Evolutionary conservation across 2,113 vertebrate genomes (phyloP).

Genomic region (Gambusia holbrooki): DNA sequence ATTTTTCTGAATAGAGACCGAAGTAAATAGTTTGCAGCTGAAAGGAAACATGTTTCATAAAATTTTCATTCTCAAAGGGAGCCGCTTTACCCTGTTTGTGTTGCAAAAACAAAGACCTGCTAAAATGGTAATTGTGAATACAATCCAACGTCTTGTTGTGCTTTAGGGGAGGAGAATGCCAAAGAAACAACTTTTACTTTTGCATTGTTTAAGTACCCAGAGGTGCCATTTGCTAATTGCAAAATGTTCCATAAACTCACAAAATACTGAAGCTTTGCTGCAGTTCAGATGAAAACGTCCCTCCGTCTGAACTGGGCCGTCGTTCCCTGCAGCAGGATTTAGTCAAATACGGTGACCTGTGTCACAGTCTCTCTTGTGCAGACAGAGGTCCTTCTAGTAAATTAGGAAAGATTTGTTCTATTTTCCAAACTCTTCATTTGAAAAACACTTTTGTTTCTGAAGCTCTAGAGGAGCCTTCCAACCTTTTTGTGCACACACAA

Average conservation of each 20-base stretch:
- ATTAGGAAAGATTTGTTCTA: background rate
- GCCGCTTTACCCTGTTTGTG: background rate
- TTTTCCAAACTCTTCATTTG: background rate
- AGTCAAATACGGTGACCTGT: slow-evolving; percentile 26
- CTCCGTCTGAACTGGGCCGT: background rate
- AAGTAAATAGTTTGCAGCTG: slow-evolving; percentile 12
- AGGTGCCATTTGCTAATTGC: slow-evolving; percentile 4
- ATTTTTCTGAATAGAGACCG: background rate
- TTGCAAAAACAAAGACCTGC: slow-evolving; percentile 20
- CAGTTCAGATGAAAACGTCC: background rate
- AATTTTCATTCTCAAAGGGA: slow-evolving; percentile 5
- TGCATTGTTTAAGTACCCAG: slow-evolving; percentile 26
- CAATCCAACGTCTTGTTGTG: slow-evolving; percentile 23
- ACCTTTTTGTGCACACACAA: background rate
- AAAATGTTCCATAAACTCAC: background rate
- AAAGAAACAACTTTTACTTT: slow-evolving; percentile 12
- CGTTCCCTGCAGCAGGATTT: background rate
- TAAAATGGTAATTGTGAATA: slow-evolving; percentile 11
- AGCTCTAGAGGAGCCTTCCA: background rate
- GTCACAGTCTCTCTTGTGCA: background rate
- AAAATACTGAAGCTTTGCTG: slow-evolving; percentile 14
- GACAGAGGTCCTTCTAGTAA: background rate
- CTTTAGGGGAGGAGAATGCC: slow-evolving; percentile 14
- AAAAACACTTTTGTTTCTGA: background rate
- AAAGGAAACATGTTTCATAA: slow-evolving; percentile 9